phyloP scores from a whole-genome alignment of 2,113 vertebrate species.

The Phrynocephalus versicolor region DNA sequence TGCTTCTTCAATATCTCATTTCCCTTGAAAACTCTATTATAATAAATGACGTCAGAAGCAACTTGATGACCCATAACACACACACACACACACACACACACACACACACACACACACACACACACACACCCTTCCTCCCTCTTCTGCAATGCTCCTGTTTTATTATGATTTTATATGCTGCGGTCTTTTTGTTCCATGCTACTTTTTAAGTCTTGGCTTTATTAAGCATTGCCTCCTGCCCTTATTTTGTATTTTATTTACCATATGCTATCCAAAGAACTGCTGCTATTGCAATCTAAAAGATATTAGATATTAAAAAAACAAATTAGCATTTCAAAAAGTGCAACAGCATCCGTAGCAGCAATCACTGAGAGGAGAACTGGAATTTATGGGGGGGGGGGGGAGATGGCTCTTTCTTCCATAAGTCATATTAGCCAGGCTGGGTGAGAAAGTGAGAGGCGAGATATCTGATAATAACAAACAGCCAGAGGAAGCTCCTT shows the following conservation, averaged over 20 bases:
- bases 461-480: conserved; percentile 32
- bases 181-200: no score
- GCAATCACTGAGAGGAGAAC: neutral
- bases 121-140: no score
- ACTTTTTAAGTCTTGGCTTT: no score
- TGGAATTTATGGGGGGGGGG: conserved; percentile 23
- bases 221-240: neutral
- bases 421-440: conserved; percentile 18
- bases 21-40: no score
- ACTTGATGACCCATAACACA: no score
- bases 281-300: neutral
- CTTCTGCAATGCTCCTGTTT: no score
- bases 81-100: no score
- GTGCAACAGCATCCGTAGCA: neutral
- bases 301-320: neutral
- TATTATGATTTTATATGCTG: no score
- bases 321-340: neutral
- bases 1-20: no score
- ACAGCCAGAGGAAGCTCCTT: conserved; percentile 10
- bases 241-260: no score
- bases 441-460: conserved; percentile 28
- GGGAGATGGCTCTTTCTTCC: conserved; percentile 12
- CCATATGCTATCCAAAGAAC: neutral
- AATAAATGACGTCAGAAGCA: no score
- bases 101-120: no score